Conservation (phyloP, 1,140 invertebrate genomes). For the Leptestheria dahalacensis region DNA sequence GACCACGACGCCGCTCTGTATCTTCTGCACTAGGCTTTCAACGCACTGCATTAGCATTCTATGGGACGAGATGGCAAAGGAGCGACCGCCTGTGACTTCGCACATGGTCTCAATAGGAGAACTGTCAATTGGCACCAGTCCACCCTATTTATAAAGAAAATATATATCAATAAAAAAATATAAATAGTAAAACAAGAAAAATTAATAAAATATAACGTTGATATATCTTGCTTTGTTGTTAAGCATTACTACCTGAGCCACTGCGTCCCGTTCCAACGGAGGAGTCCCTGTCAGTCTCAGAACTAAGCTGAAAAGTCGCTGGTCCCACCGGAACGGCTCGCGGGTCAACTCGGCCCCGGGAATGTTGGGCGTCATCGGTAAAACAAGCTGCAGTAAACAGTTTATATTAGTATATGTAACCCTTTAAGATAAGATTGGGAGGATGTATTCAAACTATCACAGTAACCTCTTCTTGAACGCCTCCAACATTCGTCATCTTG, state of each 20-base stretch:
- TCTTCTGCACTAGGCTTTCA: constrained; percentile 90
- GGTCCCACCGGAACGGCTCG: constrained; percentile 97
- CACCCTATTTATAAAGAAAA: no score
- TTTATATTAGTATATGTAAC: neutral
- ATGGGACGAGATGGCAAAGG: constrained; percentile 88
- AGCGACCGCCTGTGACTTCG: constrained; percentile 94
- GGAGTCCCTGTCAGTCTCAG: constrained; percentile 71
- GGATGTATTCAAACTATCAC: no score
- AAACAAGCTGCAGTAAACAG: constrained; percentile 51
- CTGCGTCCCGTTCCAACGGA: constrained; percentile 41
- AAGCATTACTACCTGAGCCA: no score
- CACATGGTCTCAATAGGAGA: constrained; percentile 95
- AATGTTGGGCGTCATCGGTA: constrained; percentile 82
- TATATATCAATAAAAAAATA: no score
- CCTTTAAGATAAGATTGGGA: no score
- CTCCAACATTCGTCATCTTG: constrained; percentile 66
- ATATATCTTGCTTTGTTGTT: no score
- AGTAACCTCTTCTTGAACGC: constrained; percentile 83
- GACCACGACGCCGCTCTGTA: constrained; percentile 93
- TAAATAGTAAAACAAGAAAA: no score
- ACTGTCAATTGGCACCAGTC: constrained; percentile 73
- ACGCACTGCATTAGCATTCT: constrained; percentile 89
- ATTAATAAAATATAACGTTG: no score
- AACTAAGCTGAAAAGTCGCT: constrained; percentile 88
- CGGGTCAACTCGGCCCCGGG: constrained; percentile 91